Evolutionary conservation across 2,113 vertebrate species (phyloP).

Genomic region (Saguinus midas): DNA sequence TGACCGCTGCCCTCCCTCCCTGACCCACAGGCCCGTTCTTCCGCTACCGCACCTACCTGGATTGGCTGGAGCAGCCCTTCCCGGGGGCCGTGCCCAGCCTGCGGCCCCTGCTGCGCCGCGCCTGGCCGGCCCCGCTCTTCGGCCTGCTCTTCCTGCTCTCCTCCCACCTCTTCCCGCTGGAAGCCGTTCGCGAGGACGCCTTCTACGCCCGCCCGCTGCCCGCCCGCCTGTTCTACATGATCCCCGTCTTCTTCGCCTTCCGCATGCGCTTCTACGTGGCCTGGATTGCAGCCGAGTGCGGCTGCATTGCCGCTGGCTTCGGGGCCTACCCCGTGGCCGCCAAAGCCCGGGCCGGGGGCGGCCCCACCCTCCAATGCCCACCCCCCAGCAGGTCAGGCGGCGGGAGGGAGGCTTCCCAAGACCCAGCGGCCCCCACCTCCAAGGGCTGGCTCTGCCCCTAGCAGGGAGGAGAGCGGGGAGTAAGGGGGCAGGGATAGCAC

Average conservation of each 20-base stretch:
- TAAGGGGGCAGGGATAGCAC: not conserved
- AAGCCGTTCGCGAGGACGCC: constrained; percentile 87
- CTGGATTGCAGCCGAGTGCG: constrained; percentile 91
- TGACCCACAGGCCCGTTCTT: constrained; percentile 89
- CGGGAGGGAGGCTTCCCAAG: constrained; percentile 66
- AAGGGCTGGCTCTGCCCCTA: constrained; percentile 62
- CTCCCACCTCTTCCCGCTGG: constrained; percentile 87
- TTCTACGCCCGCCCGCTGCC: constrained; percentile 87
- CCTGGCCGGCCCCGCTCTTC: constrained; percentile 88
- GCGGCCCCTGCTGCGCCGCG: constrained; percentile 85
- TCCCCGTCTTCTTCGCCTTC: constrained; percentile 91
- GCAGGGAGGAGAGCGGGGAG: constrained; percentile 39
- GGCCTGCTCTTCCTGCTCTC: constrained; percentile 87
- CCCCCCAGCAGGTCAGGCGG: constrained; percentile 77
- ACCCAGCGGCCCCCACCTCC: constrained; percentile 43
- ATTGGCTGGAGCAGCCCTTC: constrained; percentile 90
- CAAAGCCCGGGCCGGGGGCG: constrained; percentile 89
- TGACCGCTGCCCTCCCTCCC: not conserved
- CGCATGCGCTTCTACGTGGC: constrained; percentile 94
- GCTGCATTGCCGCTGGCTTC: constrained; percentile 91
- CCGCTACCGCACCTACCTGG: constrained; percentile 89
- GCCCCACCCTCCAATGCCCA: constrained; percentile 88
- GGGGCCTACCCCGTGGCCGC: constrained; percentile 91
- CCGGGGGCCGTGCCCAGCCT: constrained; percentile 85
- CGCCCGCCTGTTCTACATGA: constrained; percentile 92